Conservation (phyloP, 2,797 vertebrate genomes). For the Orestias chungarensis region DNA sequence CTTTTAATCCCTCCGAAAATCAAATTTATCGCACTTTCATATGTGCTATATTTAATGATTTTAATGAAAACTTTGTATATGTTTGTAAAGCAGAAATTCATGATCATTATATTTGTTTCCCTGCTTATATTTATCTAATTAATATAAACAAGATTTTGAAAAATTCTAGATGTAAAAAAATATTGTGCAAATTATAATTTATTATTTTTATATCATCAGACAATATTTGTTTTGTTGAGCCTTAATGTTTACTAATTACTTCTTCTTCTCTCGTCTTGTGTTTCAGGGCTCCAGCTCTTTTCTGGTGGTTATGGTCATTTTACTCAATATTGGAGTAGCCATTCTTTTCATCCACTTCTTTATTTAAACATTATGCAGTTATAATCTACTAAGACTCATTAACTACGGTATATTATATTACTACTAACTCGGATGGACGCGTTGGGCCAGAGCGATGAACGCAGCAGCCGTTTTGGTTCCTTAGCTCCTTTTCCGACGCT, state of each 20-base stretch:
- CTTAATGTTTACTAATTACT: conserved; percentile 27
- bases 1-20: too few species aligned
- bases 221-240: neutral
- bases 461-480: conserved; percentile 62
- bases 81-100: too few species aligned
- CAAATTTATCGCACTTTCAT: too few species aligned
- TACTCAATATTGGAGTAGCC: conserved; percentile 99
- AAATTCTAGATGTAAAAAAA: too few species aligned
- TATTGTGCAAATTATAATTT: too few species aligned
- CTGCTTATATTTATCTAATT: too few species aligned
- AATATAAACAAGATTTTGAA: too few species aligned
- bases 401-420: conserved; percentile 71
- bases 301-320: conserved; percentile 98
- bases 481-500: conserved; percentile 51
- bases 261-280: conserved; percentile 54
- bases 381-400: conserved; percentile 73
- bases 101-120: too few species aligned
- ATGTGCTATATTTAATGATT: too few species aligned
- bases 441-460: conserved; percentile 64
- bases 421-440: conserved; percentile 66
- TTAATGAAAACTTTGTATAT: too few species aligned
- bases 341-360: conserved; percentile 99
- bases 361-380: conserved; percentile 88
- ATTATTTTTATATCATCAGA: too few species aligned
- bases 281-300: conserved; percentile 94